Base-by-base conservation (phyloP, 2,797 vertebrate species). In the Tokudaia tokunoshimensis region DNA sequence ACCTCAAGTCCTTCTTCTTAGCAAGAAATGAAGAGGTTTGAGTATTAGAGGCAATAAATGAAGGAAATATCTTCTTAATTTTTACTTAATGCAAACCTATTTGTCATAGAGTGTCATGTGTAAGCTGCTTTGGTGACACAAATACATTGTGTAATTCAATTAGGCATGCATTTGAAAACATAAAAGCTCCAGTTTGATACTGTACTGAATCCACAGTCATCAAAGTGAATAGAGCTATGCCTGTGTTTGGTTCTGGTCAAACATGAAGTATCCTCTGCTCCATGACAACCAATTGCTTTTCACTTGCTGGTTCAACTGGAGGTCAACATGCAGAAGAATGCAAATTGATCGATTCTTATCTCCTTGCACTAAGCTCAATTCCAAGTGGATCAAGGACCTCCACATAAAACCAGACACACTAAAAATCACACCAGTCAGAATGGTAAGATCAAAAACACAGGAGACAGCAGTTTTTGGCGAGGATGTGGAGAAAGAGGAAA, bases 1-100 rank as follows among this genome's bases (percentile, higher is more conserved):
- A 92, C 84, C 44, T 94, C 61, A 91, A 96, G 67, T 29, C 70
- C 82, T 41, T 41, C 41, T 41, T 96, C 82, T 97, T 96, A 96
- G 83, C 63, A 6, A 50, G 79, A 94, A 87, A 94, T 96, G 92
- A 96, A 97, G 95, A 91, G 88, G 78, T 72, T 94, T 83, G 52
- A 96, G 85, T 92, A 59, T 84, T 96, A 52, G 37, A 37, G 8
- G 65, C 95, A 92, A 97, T 84, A 96, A 89, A 95, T 76, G 67
- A 92, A 95, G 83, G 78, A 94, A 74, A 12, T 61, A 47, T 89
- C 31, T 87, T 93, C 76, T 95, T 57, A 94, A 89, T 65, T 87
- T 92, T 96, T 92, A 87, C 59, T 83, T 84, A n/a, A 87, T 86
- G 70, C 44, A 94, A 96, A 63, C 63, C n/a, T 2, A 6, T 94